phyloP scores from a whole-genome alignment of 2,797 vertebrate species.

The Delichon dasypus region DNA sequence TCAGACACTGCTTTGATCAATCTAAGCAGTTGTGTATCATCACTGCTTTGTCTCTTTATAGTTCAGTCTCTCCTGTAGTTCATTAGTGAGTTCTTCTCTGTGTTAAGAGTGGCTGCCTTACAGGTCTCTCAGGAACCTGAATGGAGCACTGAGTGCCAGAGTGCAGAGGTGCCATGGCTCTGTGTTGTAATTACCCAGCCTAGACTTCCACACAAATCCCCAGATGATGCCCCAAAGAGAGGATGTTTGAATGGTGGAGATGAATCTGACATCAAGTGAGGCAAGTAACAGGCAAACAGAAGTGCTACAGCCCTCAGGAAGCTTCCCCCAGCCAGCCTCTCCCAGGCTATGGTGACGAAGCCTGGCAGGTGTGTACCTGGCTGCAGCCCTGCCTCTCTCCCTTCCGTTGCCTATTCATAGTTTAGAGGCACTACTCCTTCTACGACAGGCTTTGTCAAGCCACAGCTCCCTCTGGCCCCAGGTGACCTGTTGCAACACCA shows the following conservation, averaged over 20 bases:
- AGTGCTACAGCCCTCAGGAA: rapidly evolving
- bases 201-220: neutral
- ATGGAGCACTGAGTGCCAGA: neutral
- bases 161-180: neutral
- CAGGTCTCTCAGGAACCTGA: neutral
- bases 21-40: neutral
- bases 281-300: neutral
- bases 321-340: neutral
- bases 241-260: neutral
- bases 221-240: neutral
- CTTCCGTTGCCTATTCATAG: neutral
- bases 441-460: neutral
- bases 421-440: neutral
- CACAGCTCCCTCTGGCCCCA: neutral
- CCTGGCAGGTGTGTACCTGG: neutral
- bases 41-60: neutral
- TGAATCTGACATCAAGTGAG: neutral
- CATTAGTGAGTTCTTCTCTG: neutral
- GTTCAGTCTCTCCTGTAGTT: neutral
- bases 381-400: neutral
- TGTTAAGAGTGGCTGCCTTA: neutral
- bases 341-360: neutral
- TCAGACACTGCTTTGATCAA: neutral
- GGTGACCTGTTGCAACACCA: neutral
- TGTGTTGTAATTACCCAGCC: neutral